Evolutionary conservation across 2,113 vertebrate genomes (phyloP).

Genomic region (Lanius collurio): DNA sequence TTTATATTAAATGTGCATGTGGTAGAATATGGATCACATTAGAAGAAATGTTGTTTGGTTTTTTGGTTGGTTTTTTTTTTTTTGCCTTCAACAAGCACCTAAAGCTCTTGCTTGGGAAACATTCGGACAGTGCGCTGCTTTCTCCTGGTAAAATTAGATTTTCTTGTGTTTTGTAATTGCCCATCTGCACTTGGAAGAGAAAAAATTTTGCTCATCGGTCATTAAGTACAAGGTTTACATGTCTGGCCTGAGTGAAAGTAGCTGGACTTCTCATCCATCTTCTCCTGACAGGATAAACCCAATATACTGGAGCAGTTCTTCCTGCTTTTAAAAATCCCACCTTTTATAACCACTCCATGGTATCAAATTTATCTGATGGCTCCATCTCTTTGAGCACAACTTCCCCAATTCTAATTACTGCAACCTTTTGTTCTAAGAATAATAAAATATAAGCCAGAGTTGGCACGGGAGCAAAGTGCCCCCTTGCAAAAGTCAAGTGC

Average conservation of each 20-base stretch:
- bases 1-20: slow-evolving; percentile 71
- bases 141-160: slow-evolving; percentile 15
- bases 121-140: not conserved
- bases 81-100: slow-evolving; percentile 8
- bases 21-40: slow-evolving; percentile 73
- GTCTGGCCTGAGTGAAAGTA: slow-evolving; percentile 46
- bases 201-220: slow-evolving; percentile 59
- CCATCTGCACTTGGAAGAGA: slow-evolving; percentile 48
- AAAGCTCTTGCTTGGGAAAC: slow-evolving; percentile 36
- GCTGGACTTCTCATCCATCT: slow-evolving; percentile 38
- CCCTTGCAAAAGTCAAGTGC: not conserved
- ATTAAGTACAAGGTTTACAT: slow-evolving; percentile 66
- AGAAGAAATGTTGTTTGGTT: slow-evolving; percentile 34
- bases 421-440: not conserved
- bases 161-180: slow-evolving; percentile 43
- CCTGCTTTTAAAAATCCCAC: slow-evolving; percentile 26
- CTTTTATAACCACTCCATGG: not conserved
- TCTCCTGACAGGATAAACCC: slow-evolving; percentile 27
- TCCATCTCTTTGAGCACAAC: not conserved
- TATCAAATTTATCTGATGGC: not conserved
- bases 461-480: not conserved
- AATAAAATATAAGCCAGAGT: not conserved
- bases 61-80: not conserved
- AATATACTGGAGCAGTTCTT: not conserved
- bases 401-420: not conserved